Conservation (phyloP, 2,797 vertebrate genomes). For the Cyclopterus lumpus region DNA sequence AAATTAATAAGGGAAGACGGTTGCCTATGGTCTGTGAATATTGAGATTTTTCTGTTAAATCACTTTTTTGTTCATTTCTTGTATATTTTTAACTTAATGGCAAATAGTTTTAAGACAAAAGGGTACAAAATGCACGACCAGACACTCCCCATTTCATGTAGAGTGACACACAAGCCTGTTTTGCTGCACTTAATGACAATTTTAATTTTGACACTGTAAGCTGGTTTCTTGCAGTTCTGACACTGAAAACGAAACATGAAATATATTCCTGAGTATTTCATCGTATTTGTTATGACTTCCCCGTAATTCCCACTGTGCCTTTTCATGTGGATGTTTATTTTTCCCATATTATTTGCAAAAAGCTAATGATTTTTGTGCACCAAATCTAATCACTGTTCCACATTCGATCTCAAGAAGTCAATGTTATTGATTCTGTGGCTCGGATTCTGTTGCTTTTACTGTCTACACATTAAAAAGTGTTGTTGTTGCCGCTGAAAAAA, state of each 20-base stretch:
- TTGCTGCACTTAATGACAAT: constrained; percentile 48
- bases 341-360: constrained; percentile 56
- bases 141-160: constrained; percentile 16
- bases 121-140: constrained; percentile 12
- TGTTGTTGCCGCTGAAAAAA: constrained; percentile 11
- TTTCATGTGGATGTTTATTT: constrained; percentile 61
- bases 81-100: constrained; percentile 36
- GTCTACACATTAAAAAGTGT: constrained; percentile 32
- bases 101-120: constrained; percentile 35
- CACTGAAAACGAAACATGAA: constrained; percentile 35
- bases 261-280: constrained; percentile 45
- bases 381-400: constrained; percentile 60
- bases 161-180: constrained; percentile 53
- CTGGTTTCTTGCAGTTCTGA: constrained; percentile 43
- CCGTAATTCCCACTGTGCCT: constrained; percentile 48
- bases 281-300: constrained; percentile 63
- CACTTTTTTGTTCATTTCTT: constrained; percentile 33
- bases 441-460: constrained; percentile 41
- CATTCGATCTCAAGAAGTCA: constrained; percentile 57
- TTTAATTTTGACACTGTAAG: constrained; percentile 46
- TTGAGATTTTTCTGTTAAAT: constrained; percentile 54
- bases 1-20: constrained; percentile 88
- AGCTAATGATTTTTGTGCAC: constrained; percentile 53
- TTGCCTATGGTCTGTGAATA: constrained; percentile 39
- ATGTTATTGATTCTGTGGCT: constrained; percentile 64